Percentiles rank a stretch among this genome's conserved stretches.
Evolutionary conservation across 1,140 invertebrate species (phyloP).

Genomic region (Danaus melanippus): DNA sequence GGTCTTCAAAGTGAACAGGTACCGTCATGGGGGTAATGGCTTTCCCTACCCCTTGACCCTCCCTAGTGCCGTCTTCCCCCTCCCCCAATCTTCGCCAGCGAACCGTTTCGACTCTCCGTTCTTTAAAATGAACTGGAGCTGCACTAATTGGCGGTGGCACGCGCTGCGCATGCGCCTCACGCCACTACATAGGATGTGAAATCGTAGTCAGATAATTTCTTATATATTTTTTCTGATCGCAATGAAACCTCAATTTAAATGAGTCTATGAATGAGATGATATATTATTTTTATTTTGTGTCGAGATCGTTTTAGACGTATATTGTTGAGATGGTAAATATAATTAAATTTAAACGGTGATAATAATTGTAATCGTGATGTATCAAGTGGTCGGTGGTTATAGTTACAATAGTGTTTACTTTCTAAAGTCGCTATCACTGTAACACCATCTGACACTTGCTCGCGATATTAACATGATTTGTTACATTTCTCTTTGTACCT

Average conservation of each 20-base stretch:
- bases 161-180: constrained; percentile 62
- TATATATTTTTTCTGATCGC: constrained; percentile 8
- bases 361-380: constrained; percentile 21
- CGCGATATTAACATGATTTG: constrained; percentile 51
- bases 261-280: no score
- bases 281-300: no score
- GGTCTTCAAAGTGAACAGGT: constrained; percentile 26
- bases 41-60: constrained; percentile 33
- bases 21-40: constrained; percentile 45
- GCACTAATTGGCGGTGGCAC: constrained; percentile 67
- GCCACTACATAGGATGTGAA: constrained; percentile 65
- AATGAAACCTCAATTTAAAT: neutral
- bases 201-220: constrained; percentile 35
- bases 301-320: no score
- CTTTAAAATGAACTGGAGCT: constrained; percentile 64
- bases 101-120: constrained; percentile 55
- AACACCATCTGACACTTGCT: constrained; percentile 29
- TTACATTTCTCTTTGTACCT: constrained; percentile 46
- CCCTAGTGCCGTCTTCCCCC: constrained; percentile 4
- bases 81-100: constrained; percentile 23
- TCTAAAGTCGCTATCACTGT: constrained; percentile 34
- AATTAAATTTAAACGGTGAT: constrained; percentile 1
- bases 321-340: no score
- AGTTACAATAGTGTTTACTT: constrained; percentile 32
- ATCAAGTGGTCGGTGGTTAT: constrained; percentile 13